Base-by-base conservation (phyloP, 2,113 vertebrate species). In the Sapayoa aenigma region DNA sequence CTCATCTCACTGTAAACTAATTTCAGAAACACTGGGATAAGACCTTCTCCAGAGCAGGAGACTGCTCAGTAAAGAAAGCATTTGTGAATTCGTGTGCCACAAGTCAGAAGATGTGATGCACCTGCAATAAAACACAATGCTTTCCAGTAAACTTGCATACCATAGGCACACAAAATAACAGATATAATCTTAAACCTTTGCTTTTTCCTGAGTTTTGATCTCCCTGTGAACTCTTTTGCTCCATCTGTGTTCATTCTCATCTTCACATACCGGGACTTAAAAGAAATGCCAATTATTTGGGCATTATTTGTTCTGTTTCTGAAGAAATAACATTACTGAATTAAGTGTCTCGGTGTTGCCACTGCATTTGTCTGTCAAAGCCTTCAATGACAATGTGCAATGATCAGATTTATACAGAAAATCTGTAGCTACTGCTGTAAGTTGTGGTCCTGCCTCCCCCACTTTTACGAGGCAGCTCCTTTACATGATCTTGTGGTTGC, bases 401-500 rank as follows among this genome's bases (percentile, higher is more conserved):
- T 17, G 23, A 37, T 24, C n/a, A n/a, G n/a, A n/a, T n/a, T n/a
- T n/a, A 59, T 37, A 12, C 8, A 11, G 21, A 44, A 67, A 46
- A 41, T 31, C 23, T 39, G n/a, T 23, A 79, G 37, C 17, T 74
- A 17, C 60, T 44, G 35, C 31, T 80, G 9, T 37, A 55, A 84
- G 8, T 30, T 63, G 20, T 56, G 46, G 30, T 37, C 37, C 37
- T 66, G 22, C 44, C 42, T 90, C 47, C 19, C 75, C 52, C 41
- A n/a, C 41, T 56, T 71, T 22, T 24, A n/a, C 98, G 97, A 97
- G 30, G 98, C 98, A 13, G 98, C 98, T 10, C 98, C 98, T 0
- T 97, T 99, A 6, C 98, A 99, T 75, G 98, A 99, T 41, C 94
- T 99, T 55, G 98, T 98, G 97, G 83, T 99, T 82, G 98, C 98